Evolutionary conservation across 2,113 vertebrate genomes (phyloP), one percentile per base, ranked within the genome.

Genomic region (Nansenia antarctica): DNA sequence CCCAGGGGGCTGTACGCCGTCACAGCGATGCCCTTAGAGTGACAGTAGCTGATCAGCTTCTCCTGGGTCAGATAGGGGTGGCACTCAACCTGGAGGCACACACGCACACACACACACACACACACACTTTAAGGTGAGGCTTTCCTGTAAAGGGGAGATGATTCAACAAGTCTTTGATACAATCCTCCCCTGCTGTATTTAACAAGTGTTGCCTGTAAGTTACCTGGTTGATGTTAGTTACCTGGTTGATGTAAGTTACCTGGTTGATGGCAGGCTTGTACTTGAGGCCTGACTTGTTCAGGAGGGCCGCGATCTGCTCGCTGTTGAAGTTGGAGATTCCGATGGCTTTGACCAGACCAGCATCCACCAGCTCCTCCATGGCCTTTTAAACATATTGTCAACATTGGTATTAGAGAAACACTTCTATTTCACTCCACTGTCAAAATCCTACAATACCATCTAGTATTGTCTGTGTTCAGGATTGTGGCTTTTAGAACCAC

Each of bases 281-380:
- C 3, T 94, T 96, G 58, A 95, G 85, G 1, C 92, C 93, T 0
- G 94, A 95, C 65, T 98, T 99, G 82, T 94, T 97, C 72, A 99
- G 81, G 65, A 99, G 70, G 34, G 87, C 88, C 80, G 96, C 95
- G 2, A 90, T 90, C 82, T 98, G 95, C 4, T 90, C 79, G 15
- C 29, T 88, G 85, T 95, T 96, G 24, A 96, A 96, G 85, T 95
- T 95, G 64, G 95, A 98, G 63, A 98, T 4, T 0, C 96, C 97
- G 9, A 98, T 92, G 4, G 96, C 91, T 86, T 94, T 98, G 53
- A 95, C 95, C 80, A 97, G 67, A 0, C 96, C 95, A 35, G 88
- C 90, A 24, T 97, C 96, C 55, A 98, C 88, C 72, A 99, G 91
- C 37, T 95, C 93, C 5, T 99, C n/a, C n/a, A n/a, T n/a, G n/a